Evolutionary conservation across 2,113 vertebrate species (phyloP).

Genomic region (Arizona elegans): DNA sequence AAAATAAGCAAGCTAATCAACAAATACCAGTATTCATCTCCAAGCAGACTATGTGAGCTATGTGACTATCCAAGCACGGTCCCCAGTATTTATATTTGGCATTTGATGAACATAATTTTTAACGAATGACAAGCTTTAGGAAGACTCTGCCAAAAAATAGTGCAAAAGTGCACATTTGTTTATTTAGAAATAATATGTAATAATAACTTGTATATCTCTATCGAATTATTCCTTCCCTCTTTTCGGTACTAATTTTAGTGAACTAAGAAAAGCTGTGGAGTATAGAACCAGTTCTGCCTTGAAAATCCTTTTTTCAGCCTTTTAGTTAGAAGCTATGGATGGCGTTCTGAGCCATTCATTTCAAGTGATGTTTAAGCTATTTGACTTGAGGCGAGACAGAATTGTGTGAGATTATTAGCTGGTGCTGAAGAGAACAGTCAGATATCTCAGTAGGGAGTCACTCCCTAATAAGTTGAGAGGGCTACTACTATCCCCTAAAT

Average conservation of each 20-base stretch:
- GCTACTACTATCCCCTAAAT: background rate
- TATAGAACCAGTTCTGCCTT: background rate
- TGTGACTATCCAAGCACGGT: background rate
- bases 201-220: background rate
- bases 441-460: background rate
- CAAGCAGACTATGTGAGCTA: background rate
- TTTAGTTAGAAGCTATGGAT: background rate
- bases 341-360: background rate
- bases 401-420: background rate
- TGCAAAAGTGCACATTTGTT: background rate
- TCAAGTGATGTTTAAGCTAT: background rate
- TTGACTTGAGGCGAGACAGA: background rate
- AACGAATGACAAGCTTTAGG: background rate
- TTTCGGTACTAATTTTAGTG: background rate
- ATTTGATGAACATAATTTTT: background rate
- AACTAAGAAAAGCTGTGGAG: background rate
- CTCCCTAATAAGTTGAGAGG: constrained; percentile 10
- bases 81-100: background rate
- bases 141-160: background rate
- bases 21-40: background rate
- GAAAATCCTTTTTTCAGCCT: background rate
- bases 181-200: background rate
- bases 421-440: background rate
- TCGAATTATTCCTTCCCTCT: background rate
- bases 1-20: background rate